Evolutionary conservation across 2,888 invertebrate genomes (phyloP), one percentile per base, ranked within the genome.

Genomic region (Belgica antarctica): DNA sequence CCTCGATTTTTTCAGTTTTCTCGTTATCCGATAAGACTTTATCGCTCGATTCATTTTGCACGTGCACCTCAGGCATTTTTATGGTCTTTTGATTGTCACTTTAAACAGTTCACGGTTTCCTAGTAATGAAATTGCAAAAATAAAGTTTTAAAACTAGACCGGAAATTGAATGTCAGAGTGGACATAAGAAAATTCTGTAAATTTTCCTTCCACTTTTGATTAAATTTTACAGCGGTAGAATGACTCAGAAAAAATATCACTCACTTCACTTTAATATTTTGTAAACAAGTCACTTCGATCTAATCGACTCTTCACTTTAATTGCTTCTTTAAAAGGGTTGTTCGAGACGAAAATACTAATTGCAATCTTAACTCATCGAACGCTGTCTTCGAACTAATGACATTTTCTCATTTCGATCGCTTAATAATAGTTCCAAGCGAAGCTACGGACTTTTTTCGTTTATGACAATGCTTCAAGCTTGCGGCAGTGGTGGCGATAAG

Each of bases 401-500:
- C 57, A 68, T 34, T 22, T 68, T 46, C 19, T 46, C 57, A 47
- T 68, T 68, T 57, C 68, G 57, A 57, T 68, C 68, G 68, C 34
- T 68, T 68, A 68, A 68, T 68, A 68, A 31, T 47, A 46, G 22
- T 17, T 57, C 57, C 28, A 28, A 57, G 8, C 22, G 59, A 24
- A 27, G 27, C 25, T n/a, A 59, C 19, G 15, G 15, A 15, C 3
- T 17, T 19, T 4, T 22, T 52, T 52, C 27, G 59, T 15, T 59
- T 59, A 25, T 59, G 25, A 27, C 25, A 25, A 27, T 19, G 59
- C 25, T 59, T 59, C 3, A 10, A 41, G 41, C 41, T 41, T 41
- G 5, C 2, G 41, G 15, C 59, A 59, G 59, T 59, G 19, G 25
- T 27, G 27, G 7, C 2, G 46, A 22, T 41, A 15, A 41, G 15